Evolutionary conservation across 2,113 vertebrate genomes (phyloP), one percentile per base, ranked within the genome.

Genomic region (Seriola aureovittata): DNA sequence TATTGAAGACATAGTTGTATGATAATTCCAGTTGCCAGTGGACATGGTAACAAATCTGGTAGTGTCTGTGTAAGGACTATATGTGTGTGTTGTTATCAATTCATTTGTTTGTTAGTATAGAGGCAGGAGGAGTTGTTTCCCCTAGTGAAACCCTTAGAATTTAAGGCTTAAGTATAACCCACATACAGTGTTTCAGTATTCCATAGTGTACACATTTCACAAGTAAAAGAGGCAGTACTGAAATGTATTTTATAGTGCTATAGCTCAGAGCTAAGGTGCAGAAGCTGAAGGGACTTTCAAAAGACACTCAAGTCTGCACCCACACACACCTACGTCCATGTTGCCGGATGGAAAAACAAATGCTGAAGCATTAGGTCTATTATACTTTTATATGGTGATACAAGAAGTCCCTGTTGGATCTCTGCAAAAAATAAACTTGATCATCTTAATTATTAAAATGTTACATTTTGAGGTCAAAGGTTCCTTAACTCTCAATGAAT

Each of bases 231-330:
- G 0, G 17, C 21, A 57, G 19, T 11, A 25, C 40, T 52, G 23
- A 48, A 50, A 71, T 32, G 10, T 58, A 13, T 60, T 62, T 59
- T 19, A 16, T 21, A 62, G 44, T 4, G 17, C 40, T 19, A 34
- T 32, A 23, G 50, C 21, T 42, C 29, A 46, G 32, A 23, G 59
- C 11, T 40, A 38, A 54, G 38, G n/a, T 83, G 72, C 77, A 69
- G 76, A 59, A 77, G 68, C 71, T 71, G 46, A 75, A 62, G 32
- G 71, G 38, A 50, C 71, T 71, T 80, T 79, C 38, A 75, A 74
- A 67, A 8, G 25, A 71, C 52, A 23, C 32, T 77, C 52, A n/a
- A 38, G 46, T 63, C 29, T 32, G 11, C 48, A 63, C 63, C 19
- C 52, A 76, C 60, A 44, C 64, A 58, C 63, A 68, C 69, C 48